Evolutionary conservation across 1,140 invertebrate species (phyloP).

Genomic region (Drosophila ironensis): DNA sequence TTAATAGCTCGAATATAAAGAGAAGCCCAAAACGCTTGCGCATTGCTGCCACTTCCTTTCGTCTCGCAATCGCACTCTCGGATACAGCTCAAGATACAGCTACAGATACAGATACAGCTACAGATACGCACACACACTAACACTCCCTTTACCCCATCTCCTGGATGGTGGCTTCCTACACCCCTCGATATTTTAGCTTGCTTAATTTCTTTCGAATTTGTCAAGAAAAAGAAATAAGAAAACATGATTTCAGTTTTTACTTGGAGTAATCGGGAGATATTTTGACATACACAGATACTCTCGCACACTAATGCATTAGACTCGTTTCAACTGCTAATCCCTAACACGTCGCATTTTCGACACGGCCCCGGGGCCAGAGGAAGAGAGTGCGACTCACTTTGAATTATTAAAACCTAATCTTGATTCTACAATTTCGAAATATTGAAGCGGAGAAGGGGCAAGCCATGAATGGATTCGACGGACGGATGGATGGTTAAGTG

Average conservation of each 20-base stretch:
- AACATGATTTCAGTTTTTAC: constrained; percentile 80
- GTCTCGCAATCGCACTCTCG: constrained; percentile 43
- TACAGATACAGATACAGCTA: neutral
- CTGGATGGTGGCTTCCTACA: no score
- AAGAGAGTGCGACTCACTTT: constrained; percentile 57
- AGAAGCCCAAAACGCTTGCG: constrained; percentile 58
- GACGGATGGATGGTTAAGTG: neutral
- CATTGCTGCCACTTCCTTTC: constrained; percentile 73
- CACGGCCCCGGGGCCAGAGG: constrained; percentile 5
- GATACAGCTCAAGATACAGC: no score
- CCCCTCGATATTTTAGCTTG: constrained; percentile 27
- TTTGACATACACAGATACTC: constrained; percentile 11
- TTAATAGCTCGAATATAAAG: constrained; percentile 61
- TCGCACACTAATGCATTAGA: constrained; percentile 27
- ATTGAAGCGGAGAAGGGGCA: neutral
- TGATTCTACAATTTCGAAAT: constrained; percentile 54
- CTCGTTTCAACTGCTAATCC: constrained; percentile 64
- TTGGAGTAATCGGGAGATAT: constrained; percentile 38
- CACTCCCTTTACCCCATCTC: constrained; percentile 12
- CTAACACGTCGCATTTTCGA: constrained; percentile 30
- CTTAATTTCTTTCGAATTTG: constrained; percentile 79
- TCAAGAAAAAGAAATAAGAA: constrained; percentile 53
- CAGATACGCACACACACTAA: constrained; percentile 7
- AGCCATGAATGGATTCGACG: neutral
- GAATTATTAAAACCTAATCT: constrained; percentile 80